These are phyloP conservation scores for Catharus fuscescens DNA, from an alignment of 2,113 vertebrate species.

Conservation along the genomic window DNA sequence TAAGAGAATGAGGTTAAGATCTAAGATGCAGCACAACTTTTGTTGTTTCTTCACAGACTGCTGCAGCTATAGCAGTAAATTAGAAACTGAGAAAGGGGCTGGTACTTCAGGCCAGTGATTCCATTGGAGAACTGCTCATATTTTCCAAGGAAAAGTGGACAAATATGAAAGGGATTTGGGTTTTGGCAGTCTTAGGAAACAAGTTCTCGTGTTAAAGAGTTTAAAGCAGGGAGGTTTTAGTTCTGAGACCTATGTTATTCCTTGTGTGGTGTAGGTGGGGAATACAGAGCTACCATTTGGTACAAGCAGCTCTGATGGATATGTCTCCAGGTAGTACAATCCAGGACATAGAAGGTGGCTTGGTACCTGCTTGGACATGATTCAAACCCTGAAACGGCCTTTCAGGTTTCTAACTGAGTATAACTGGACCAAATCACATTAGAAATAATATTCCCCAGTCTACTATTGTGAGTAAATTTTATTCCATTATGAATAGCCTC, in stretches of 20 bases:
- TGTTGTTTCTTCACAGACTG: neutral
- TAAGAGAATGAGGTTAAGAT: slow-evolving; percentile 35
- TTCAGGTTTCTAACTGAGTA: slow-evolving; percentile 50
- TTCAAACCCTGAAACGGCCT: slow-evolving; percentile 15
- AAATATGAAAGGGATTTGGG: neutral
- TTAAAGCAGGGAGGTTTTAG: neutral
- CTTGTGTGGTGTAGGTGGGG: rapidly evolving
- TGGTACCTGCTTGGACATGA: neutral
- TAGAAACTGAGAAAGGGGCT: neutral
- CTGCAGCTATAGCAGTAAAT: neutral
- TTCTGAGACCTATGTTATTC: neutral
- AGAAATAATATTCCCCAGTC: slow-evolving; percentile 43
- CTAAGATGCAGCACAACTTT: neutral
- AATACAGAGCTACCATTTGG: rapidly evolving
- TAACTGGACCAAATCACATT: neutral
- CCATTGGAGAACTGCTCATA: neutral
- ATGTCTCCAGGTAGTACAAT: neutral
- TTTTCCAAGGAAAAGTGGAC: neutral
- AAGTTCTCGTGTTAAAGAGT: neutral
- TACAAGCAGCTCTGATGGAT: neutral
- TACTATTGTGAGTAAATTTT: slow-evolving; percentile 53
- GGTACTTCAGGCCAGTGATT: neutral
- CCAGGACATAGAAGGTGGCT: neutral
- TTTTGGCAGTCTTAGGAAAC: neutral
- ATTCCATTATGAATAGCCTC: slow-evolving; percentile 41